Evolutionary conservation across 2,888 invertebrate genomes (phyloP).

Genomic region (Plebejus argus): DNA sequence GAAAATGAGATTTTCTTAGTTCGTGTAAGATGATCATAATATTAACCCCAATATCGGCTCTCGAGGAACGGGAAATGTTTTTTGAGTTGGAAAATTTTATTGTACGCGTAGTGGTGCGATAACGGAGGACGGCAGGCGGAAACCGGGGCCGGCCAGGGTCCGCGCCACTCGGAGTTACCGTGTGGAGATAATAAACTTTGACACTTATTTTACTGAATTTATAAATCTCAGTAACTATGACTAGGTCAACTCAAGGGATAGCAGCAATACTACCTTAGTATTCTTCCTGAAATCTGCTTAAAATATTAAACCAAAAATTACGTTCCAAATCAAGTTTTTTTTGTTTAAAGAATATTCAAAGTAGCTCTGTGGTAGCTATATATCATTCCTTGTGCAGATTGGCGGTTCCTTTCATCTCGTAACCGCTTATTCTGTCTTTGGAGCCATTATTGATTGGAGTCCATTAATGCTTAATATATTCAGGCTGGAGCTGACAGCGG

Average conservation of each 20-base stretch:
- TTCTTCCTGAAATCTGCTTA: not conserved
- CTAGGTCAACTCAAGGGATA: too few relatives aligned
- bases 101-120: constrained; percentile 24
- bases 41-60: constrained; percentile 14
- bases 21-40: not conserved
- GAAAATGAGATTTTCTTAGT: not conserved
- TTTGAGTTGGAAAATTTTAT: constrained; percentile 28
- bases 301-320: too few relatives aligned
- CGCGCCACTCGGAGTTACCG: not conserved
- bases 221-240: not conserved
- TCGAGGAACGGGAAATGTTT: constrained; percentile 15
- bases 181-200: not conserved
- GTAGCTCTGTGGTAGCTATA: not conserved
- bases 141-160: not conserved
- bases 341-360: not conserved
- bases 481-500: constrained; percentile 31
- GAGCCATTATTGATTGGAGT: constrained; percentile 12
- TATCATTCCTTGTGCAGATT: not conserved
- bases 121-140: constrained; percentile 18
- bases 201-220: not conserved
- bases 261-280: not conserved
- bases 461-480: constrained; percentile 22
- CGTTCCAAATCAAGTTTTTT: too few relatives aligned
- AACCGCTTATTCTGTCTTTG: not conserved
- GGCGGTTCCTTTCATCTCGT: not conserved